Conservation (phyloP, 2,888 invertebrate genomes). For the Phlogophora meticulosa region DNA sequence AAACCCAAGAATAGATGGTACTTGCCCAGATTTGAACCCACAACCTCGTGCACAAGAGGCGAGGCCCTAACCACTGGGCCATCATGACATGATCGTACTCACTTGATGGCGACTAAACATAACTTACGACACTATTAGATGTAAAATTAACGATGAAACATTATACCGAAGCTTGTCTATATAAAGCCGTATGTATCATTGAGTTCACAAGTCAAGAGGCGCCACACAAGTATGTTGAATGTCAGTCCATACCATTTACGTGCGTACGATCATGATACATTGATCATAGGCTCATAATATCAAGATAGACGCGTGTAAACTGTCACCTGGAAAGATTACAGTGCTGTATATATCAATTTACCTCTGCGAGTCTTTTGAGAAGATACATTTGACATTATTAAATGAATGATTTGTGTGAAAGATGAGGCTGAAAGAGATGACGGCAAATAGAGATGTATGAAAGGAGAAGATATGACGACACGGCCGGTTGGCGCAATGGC, state of each 20-base stretch:
- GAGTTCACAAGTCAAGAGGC: conserved; percentile 42
- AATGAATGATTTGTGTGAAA: no score
- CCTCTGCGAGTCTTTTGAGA: conserved; percentile 5
- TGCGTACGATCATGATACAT: conserved; percentile 35
- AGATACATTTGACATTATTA: conserved; percentile 12
- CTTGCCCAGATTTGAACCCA: no score
- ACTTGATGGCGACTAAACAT: not conserved
- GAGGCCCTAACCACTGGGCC: no score
- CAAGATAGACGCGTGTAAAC: conserved; percentile 32
- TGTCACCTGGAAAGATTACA: conserved; percentile 23
- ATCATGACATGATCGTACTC: no score
- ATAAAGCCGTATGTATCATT: conserved; percentile 26
- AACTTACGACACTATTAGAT: not conserved
- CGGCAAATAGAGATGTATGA: no score
- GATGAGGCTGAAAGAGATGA: no score
- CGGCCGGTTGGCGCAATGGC: no score
- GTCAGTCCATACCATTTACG: conserved; percentile 29
- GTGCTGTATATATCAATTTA: conserved; percentile 32
- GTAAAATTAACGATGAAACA: conserved; percentile 11
- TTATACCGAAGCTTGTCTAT: not conserved
- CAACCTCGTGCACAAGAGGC: no score
- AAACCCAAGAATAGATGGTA: no score
- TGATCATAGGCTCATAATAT: conserved; percentile 5
- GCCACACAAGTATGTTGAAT: conserved; percentile 18
- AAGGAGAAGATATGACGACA: no score